Evolutionary conservation across 92 coral and sea anemone species (phyloP).

Genomic region (Actinostola sp.): DNA sequence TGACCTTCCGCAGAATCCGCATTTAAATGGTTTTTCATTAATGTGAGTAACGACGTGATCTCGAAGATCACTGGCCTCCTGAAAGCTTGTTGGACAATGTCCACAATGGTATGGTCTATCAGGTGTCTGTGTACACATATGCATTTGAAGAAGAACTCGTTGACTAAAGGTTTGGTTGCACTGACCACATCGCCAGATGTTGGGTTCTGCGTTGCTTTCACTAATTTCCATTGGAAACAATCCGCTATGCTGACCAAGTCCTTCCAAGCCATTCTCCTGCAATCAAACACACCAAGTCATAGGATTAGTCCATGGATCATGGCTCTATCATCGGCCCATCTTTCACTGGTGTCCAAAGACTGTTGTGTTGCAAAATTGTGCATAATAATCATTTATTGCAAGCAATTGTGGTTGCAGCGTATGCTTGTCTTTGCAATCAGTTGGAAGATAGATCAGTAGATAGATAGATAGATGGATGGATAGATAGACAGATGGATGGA

Average conservation of each 20-base stretch:
- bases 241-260: slow-evolving; percentile 43
- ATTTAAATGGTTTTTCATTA: slow-evolving; percentile 97
- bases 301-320: too few species aligned
- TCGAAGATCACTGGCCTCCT: slow-evolving; percentile 85
- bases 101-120: slow-evolving; percentile 97
- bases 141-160: slow-evolving; percentile 95
- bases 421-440: too few species aligned
- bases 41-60: slow-evolving; percentile 97
- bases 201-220: slow-evolving; percentile 67
- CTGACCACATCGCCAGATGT: slow-evolving; percentile 94
- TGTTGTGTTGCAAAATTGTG: too few species aligned
- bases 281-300: too few species aligned
- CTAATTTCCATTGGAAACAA: slow-evolving; percentile 55
- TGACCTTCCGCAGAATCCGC: slow-evolving; percentile 97
- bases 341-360: too few species aligned
- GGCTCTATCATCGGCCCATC: too few species aligned
- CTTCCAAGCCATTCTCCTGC: slow-evolving; percentile 41
- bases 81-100: slow-evolving; percentile 93
- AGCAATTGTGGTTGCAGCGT: too few species aligned
- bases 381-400: too few species aligned
- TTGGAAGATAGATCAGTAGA: too few species aligned
- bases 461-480: too few species aligned
- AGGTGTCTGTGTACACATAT: slow-evolving; percentile 88
- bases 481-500: too few species aligned
- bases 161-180: slow-evolving; percentile 92